Percentiles rank a stretch among this genome's conserved stretches.
Evolutionary conservation across 2,888 invertebrate genomes (phyloP).

Genomic region (Ferdinandea cuprea): DNA sequence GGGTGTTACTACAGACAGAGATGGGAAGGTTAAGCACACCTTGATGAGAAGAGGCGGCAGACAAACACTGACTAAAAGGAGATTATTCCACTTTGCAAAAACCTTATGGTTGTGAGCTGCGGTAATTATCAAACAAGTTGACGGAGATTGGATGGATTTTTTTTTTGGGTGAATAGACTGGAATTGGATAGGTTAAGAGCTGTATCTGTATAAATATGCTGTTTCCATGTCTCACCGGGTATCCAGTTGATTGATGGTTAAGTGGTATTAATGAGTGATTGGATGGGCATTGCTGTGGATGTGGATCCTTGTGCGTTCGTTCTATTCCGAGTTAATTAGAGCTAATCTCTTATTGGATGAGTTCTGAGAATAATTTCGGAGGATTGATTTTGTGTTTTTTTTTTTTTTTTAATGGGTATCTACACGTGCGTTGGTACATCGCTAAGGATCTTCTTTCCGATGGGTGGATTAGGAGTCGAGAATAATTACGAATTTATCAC

Average conservation of each 20-base stretch:
- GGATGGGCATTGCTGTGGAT: slow-evolving; percentile 8
- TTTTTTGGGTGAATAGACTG: slow-evolving; percentile 9
- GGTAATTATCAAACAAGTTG: slow-evolving; percentile 54
- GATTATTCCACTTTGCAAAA: slow-evolving; percentile 31
- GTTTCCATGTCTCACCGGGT: slow-evolving; percentile 39
- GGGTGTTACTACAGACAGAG: background rate
- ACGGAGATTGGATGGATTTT: slow-evolving; percentile 14
- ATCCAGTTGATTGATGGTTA: slow-evolving; percentile 60
- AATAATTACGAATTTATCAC: too few relatives aligned
- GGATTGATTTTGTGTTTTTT: background rate
- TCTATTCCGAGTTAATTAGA: slow-evolving; percentile 42
- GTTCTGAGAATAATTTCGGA: too few relatives aligned
- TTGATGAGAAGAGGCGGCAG: background rate
- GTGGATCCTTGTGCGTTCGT: slow-evolving; percentile 4
- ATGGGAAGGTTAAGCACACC: background rate
- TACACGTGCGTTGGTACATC: background rate
- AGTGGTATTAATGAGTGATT: slow-evolving; percentile 52
- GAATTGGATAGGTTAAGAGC: slow-evolving; percentile 19
- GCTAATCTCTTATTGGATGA: slow-evolving; percentile 36
- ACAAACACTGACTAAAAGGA: slow-evolving; percentile 9
- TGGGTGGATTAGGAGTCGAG: too few relatives aligned
- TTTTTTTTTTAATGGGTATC: background rate
- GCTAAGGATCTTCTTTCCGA: too few relatives aligned
- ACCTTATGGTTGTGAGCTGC: slow-evolving; percentile 18
- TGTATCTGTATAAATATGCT: slow-evolving; percentile 28